Evolutionary conservation across 2,888 invertebrate species (phyloP).

Genomic region (Drosophila anomelani): DNA sequence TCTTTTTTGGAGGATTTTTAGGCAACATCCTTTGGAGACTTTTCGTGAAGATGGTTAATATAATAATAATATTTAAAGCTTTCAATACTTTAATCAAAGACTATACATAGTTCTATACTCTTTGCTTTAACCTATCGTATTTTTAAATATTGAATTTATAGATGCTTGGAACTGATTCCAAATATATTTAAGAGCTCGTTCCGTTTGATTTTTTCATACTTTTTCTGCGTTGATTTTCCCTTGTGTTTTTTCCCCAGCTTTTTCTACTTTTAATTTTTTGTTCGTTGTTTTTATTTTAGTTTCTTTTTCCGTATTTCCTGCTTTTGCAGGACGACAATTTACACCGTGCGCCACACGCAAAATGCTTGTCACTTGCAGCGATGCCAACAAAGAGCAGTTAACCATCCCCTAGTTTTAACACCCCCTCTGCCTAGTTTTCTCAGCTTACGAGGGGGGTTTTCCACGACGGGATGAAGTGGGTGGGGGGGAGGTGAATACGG

Average conservation of each 20-base stretch:
- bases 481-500: neutral
- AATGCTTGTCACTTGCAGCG: conserved; percentile 78
- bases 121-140: too few relatives aligned
- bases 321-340: conserved; percentile 56
- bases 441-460: neutral
- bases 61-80: too few relatives aligned
- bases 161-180: too few relatives aligned
- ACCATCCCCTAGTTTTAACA: conserved; percentile 6
- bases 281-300: conserved; percentile 10
- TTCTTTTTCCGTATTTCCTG: conserved; percentile 6
- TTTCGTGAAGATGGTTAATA: too few relatives aligned
- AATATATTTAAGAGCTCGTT: too few relatives aligned
- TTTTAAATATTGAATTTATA: too few relatives aligned
- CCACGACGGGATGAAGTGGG: neutral
- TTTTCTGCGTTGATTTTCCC: neutral
- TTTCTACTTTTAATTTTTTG: conserved; percentile 4
- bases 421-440: neutral
- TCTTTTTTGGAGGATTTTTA: neutral
- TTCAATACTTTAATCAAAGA: too few relatives aligned
- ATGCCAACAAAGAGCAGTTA: conserved; percentile 60
- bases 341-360: conserved; percentile 73
- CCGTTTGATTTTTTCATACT: neutral
- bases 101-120: too few relatives aligned
- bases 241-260: neutral
- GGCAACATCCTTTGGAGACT: neutral